Evolutionary conservation across 2,797 vertebrate species (phyloP), one percentile per base, ranked within the genome.

Genomic region (Poecilia velifera): DNA sequence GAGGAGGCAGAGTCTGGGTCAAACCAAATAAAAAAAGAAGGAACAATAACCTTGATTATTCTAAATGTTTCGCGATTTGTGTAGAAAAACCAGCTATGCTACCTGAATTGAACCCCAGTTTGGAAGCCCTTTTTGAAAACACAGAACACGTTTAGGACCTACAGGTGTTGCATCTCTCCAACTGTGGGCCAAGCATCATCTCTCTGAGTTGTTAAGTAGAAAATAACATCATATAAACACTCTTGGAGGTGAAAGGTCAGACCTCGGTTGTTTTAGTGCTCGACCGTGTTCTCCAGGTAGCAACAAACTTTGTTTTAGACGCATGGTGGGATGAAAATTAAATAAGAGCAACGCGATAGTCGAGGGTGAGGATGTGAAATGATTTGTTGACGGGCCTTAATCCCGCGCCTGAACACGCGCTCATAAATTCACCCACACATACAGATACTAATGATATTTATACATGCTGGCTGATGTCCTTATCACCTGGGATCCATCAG

Each of bases 401-500:
- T 80, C 51, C 22, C 49, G 41, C 74, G 76, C 25, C 68, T 45
- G 25, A 55, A 57, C 66, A 47, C 80, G 10, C 20, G 16, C 55
- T 55, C 76, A 18, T 72, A 43, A 72, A 84, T 34, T 45, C 74
- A 77, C 0, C 34, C 70, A 39, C 49, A 62, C 34, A 51, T 36
- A 53, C 62, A 72, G 77, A 28, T 76, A 49, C 76, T 36, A 31
- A 31, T 10, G 76, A 74, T 75, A 78, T 36, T 55, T 64, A 47
- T 39, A 74, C 74, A 45, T 2, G 2, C 73, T 57, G 76, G 49
- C 22, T n/a, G 45, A 76, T 57, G 82, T 57, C 57, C 68, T 74
- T 76, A 72, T 72, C 76, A 80, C 81, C 85, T 85, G 80, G 73
- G 87, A 84, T 84, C 84, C 83, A 46, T 59, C 72, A 73, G 77